phyloP scores from a whole-genome alignment of 2,888 invertebrate species.

The Drosophila setosimentum region DNA sequence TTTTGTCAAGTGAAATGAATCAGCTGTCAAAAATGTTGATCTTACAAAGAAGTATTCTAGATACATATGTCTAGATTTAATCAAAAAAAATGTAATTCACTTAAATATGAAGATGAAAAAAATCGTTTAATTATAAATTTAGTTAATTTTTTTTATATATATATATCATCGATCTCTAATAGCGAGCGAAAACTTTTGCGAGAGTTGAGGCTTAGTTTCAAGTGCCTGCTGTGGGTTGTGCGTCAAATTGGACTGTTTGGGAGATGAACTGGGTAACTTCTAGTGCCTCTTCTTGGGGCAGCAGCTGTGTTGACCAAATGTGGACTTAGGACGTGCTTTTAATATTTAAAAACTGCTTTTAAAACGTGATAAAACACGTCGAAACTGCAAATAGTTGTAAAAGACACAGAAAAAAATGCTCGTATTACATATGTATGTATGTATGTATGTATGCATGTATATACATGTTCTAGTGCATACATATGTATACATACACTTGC shows the following conservation, averaged over 20 bases:
- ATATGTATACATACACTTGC: neutral
- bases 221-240: constrained; percentile 12
- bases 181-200: neutral
- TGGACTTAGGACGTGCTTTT: constrained; percentile 83
- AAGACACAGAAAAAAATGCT: constrained; percentile 21
- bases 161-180: neutral
- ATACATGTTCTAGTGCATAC: neutral
- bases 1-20: neutral
- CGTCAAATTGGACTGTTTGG: constrained; percentile 2
- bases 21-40: no score
- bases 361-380: constrained; percentile 83
- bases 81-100: rapidly evolving
- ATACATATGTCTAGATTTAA: neutral
- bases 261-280: neutral
- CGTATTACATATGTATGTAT: constrained; percentile 21
- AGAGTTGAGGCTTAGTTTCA: neutral
- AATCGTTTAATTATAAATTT: neutral
- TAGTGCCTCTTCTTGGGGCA: constrained; percentile 25
- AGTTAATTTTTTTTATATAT: neutral
- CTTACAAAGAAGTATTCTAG: neutral
- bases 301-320: constrained; percentile 74
- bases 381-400: constrained; percentile 64
- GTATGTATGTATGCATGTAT: neutral
- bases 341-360: constrained; percentile 82
- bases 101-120: neutral